Evolutionary conservation across 2,888 invertebrate species (phyloP).

Genomic region (Agrotis puta): DNA sequence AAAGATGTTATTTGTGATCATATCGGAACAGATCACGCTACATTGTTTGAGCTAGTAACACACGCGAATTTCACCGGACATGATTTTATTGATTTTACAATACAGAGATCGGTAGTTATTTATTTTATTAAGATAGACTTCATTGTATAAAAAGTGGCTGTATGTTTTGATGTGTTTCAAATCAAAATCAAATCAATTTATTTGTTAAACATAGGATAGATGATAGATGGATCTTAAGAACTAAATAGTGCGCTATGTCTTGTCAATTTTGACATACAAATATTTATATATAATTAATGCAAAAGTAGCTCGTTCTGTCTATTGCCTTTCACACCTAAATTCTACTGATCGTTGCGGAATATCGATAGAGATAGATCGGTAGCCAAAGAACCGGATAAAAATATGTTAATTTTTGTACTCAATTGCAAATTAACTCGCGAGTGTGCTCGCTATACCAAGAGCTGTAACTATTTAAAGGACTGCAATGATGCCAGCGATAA

Average conservation of each 20-base stretch:
- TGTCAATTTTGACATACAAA: too few species aligned
- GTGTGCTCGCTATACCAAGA: neutral
- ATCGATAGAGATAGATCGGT: too few species aligned
- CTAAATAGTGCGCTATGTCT: too few species aligned
- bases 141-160: neutral
- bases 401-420: neutral
- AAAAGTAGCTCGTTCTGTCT: too few species aligned
- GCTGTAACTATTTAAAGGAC: neutral
- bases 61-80: conserved; percentile 57
- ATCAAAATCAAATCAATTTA: too few species aligned
- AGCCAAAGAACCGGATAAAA: too few species aligned
- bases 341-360: too few species aligned
- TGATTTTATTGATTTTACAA: conserved; percentile 29
- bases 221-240: too few species aligned
- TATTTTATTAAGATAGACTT: neutral
- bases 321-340: too few species aligned
- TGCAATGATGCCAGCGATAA: neutral
- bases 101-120: conserved; percentile 7
- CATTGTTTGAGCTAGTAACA: conserved; percentile 33
- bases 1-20: conserved; percentile 51
- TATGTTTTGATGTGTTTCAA: too few species aligned
- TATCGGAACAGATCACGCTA: conserved; percentile 54
- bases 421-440: neutral
- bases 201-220: too few species aligned
- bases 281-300: too few species aligned